These are phyloP conservation scores for Mormyrus proboscirostris DNA, from an alignment of 2,797 vertebrate genomes.

Conservation along the genomic window DNA sequence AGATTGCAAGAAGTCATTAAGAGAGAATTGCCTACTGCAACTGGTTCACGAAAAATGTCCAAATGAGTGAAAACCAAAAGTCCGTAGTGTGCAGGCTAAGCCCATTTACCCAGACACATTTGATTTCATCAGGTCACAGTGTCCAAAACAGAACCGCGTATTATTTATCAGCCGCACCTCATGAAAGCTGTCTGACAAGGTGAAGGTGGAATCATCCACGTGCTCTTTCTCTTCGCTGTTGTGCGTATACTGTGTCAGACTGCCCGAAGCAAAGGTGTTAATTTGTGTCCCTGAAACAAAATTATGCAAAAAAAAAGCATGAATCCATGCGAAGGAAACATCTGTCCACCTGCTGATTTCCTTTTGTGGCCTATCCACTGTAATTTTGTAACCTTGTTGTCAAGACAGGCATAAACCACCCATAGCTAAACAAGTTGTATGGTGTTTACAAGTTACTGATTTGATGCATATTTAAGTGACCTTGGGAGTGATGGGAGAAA, in stretches of 20 bases:
- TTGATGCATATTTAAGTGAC: background rate
- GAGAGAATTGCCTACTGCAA: background rate
- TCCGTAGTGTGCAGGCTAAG: background rate
- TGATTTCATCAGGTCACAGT: background rate
- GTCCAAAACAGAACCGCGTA: background rate
- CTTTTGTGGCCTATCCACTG: background rate
- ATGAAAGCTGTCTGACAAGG: conserved; percentile 76
- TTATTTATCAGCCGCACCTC: conserved; percentile 60
- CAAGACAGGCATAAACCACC: background rate
- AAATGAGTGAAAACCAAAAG: background rate
- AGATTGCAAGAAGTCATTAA: background rate
- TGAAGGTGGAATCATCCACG: conserved; percentile 75
- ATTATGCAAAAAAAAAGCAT: background rate
- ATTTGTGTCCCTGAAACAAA: conserved; percentile 66
- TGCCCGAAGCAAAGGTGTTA: conserved; percentile 79
- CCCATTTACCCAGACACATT: background rate
- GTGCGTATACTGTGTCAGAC: conserved; percentile 81
- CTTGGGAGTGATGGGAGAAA: background rate
- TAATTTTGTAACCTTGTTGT: background rate
- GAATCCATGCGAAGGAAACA: background rate
- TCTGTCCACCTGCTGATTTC: background rate
- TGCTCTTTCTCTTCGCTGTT: conserved; percentile 75
- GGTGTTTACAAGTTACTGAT: background rate
- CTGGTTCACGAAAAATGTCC: background rate
- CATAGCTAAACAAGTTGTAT: background rate